Base-by-base conservation (phyloP, 2,797 vertebrate species). In the Urophycis tenuis region DNA sequence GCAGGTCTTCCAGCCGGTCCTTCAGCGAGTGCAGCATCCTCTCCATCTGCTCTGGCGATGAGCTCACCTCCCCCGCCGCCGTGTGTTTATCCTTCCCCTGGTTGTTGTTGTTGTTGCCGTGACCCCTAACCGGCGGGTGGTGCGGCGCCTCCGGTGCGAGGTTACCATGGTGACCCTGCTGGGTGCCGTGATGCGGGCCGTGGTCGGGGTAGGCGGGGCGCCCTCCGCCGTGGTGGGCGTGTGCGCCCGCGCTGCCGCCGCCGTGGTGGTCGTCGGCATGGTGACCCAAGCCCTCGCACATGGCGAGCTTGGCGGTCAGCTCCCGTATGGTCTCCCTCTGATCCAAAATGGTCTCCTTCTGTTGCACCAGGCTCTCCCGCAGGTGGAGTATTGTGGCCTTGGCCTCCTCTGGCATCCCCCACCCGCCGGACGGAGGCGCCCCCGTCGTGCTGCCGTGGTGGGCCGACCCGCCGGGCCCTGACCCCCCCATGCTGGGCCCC, bases 1-100 rank as follows among this genome's bases (percentile, higher is more conserved):
- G 91, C 32, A 93, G 77, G 77, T 85, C 90, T 72, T 90, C 90
- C 79, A 93, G 81, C 75, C 88, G 83, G 77, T 92, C 89, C 79
- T 91, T 92, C 10, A 92, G 82, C 1, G 87, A 85, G 31, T 87
- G 83, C 77, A 93, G 83, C 91, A 91, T 90, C 34, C 89, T 82
- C 12, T 91, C 92, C 93, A 93, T 92, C 86, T 95, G 92, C 82
- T 94, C 90, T 0, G 87, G 87, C 0, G 93, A 87, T 0, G 92
- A 91, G 1, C 87, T 85, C 82, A 82, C 81, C 75, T 90, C 93
- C 77, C 84, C 90, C 0, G 82, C 74, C 39, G 80, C 79, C 67
- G 76, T 79, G 3, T 90, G 91, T 81, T 91, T 92, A 45, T 90
- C 92, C 83, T 93, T 92, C 79, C 85, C 87, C 0, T 80, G 76